Base-by-base conservation (phyloP, 2,113 vertebrate species). In the Charina bottae region DNA sequence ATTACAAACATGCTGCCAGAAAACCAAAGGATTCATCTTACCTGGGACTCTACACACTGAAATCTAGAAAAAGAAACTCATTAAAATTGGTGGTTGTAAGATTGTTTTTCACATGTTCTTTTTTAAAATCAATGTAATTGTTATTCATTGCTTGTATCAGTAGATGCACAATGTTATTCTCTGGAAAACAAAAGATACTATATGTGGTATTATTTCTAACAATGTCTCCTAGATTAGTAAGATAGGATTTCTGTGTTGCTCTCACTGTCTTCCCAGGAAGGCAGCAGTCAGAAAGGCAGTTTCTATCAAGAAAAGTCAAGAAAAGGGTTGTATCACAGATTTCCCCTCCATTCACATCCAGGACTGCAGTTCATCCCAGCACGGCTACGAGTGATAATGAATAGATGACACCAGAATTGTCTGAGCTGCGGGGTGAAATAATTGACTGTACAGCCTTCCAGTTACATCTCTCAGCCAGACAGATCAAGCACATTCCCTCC, bases 401-500 rank as follows among this genome's bases (percentile, higher is more conserved):
- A 88, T 37, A 28, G 11, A 55, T 58, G 33, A 19, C 12, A 37
- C 17, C 28, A 59, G 33, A 58, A 53, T 56, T 92, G 60, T 46
- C 68, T 92, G 19, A 8, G 19, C 0, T 0, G 11, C 53, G 3
- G 78, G 13, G 60, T 24, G 46, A 59, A 60, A 62, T 85, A 46
- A 54, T 46, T n/a, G 85, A 24, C 86, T 90, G 6, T 8, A 62
- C 15, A 85, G 56, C 59, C 10, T 12, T 19, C 6, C 58, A 0
- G 0, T 3, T 83, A 59, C 26, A 13, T 49, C 49, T 2, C 23
- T 0, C 0, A 0, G 42, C 26, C 19, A 2, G 0, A 83, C 62
- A n/a, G 42, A 24, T 42, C 46, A 6, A 10, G 15, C 0, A 21
- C 42, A 53, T 12, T 72, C 83, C 53, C 37, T 83, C 49, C 58